Evolutionary conservation across 2,888 invertebrate species (phyloP).

Genomic region (Cybosia mesomella): DNA sequence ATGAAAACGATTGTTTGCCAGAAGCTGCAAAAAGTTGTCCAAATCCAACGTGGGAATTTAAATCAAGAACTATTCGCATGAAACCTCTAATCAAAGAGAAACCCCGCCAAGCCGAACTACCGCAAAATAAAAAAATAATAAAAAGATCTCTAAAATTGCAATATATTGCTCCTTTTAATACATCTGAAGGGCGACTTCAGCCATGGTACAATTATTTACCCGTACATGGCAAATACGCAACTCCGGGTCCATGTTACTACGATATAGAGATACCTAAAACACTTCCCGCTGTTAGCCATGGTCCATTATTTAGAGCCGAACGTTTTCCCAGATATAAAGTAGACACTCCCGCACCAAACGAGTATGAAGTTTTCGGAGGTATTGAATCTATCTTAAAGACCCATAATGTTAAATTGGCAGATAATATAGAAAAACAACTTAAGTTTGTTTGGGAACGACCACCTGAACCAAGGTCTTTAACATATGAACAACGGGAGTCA

Average conservation of each 20-base stretch:
- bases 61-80: constrained; percentile 70
- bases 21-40: constrained; percentile 40
- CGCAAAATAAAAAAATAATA: constrained; percentile 36
- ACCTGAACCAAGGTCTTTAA: constrained; percentile 47
- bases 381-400: constrained; percentile 71
- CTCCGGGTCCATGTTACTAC: constrained; percentile 74
- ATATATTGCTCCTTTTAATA: constrained; percentile 66
- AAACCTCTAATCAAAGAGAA: constrained; percentile 64
- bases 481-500: constrained; percentile 59
- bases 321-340: constrained; percentile 57
- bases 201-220: constrained; percentile 75
- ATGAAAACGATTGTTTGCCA: constrained; percentile 26
- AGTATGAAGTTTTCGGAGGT: constrained; percentile 63
- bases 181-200: constrained; percentile 72
- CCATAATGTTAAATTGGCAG: constrained; percentile 66
- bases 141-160: constrained; percentile 55
- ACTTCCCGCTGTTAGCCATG: constrained; percentile 64
- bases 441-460: constrained; percentile 62
- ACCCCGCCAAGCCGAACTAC: constrained; percentile 66
- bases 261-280: constrained; percentile 61
- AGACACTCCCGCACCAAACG: constrained; percentile 69
- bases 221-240: constrained; percentile 57
- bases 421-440: constrained; percentile 63
- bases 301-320: constrained; percentile 63
- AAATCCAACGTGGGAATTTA: constrained; percentile 70